A percentile compares a stretch with the other conserved stretches of the same genome.
These are phyloP conservation scores for Pterocles burchelli DNA, from an alignment of 2,113 vertebrate species.

Conservation along the genomic window DNA sequence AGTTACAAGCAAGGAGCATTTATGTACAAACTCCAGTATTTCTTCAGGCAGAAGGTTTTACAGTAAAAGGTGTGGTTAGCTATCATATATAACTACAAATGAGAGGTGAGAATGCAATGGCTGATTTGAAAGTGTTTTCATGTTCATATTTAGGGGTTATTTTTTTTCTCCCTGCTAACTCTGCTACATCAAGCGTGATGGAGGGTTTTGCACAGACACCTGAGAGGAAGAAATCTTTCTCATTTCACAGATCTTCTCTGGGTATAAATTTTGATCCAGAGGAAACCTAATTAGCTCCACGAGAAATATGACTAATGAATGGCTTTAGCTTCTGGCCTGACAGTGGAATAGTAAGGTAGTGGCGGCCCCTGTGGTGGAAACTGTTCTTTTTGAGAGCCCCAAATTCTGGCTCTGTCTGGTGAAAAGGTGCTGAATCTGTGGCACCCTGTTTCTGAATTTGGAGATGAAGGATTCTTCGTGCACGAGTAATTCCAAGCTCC, in stretches of 20 bases:
- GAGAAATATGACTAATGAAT: not conserved
- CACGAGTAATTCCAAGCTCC: not conserved
- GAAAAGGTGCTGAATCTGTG: not conserved
- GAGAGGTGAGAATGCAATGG: not conserved
- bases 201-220: not conserved
- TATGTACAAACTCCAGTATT: not conserved
- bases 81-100: not conserved
- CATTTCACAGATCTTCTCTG: not conserved
- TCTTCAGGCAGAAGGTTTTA: not conserved
- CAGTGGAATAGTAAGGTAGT: not conserved
- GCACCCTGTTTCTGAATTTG: not conserved
- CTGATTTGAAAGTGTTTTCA: not conserved
- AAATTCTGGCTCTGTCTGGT: not conserved
- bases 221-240: not conserved
- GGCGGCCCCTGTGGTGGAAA: not conserved
- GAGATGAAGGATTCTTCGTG: not conserved
- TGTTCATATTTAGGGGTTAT: accelerated
- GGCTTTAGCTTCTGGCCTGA: not conserved
- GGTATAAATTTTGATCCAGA: not conserved
- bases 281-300: not conserved
- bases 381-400: not conserved
- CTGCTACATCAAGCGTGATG: not conserved
- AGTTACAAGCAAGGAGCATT: not conserved
- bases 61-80: not conserved
- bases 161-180: not conserved